phyloP scores from a whole-genome alignment of 2,113 vertebrate species.

The Callipepla squamata region DNA sequence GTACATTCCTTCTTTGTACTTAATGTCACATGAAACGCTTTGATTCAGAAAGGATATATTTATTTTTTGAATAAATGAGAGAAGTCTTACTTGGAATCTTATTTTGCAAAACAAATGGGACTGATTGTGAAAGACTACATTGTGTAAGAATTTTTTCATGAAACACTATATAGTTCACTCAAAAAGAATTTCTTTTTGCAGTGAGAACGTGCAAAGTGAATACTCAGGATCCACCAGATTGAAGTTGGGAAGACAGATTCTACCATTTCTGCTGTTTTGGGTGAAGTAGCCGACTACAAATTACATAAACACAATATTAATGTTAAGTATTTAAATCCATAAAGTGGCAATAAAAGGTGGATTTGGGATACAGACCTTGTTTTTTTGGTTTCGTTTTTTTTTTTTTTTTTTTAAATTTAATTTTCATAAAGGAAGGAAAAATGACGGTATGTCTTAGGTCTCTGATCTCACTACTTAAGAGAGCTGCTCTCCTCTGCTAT shows the following conservation, averaged over 20 bases:
- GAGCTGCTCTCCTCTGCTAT: background rate
- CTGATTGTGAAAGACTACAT: background rate
- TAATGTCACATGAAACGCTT: slow-evolving; percentile 78
- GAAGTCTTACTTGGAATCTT: slow-evolving; percentile 69
- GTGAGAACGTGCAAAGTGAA: background rate
- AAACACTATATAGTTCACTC: background rate
- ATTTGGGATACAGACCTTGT: background rate
- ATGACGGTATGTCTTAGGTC: background rate
- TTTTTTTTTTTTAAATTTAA: background rate
- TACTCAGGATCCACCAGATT: background rate
- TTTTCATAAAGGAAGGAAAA: background rate
- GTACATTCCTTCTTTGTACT: slow-evolving; percentile 74
- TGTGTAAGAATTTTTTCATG: slow-evolving; percentile 37
- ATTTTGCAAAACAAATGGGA: slow-evolving; percentile 38
- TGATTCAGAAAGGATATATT: slow-evolving; percentile 82
- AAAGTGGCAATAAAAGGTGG: slow-evolving; percentile 24
- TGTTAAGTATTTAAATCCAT: slow-evolving; percentile 30
- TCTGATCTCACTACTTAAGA: background rate
- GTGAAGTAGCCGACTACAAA: background rate
- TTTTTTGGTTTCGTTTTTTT: background rate
- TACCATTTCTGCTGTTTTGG: background rate
- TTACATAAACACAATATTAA: background rate
- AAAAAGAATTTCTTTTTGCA: background rate
- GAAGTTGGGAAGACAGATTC: background rate
- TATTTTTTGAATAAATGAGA: slow-evolving; percentile 88